Evolutionary conservation across 2,797 vertebrate genomes (phyloP).

Genomic region (Emydoidea blandingii): DNA sequence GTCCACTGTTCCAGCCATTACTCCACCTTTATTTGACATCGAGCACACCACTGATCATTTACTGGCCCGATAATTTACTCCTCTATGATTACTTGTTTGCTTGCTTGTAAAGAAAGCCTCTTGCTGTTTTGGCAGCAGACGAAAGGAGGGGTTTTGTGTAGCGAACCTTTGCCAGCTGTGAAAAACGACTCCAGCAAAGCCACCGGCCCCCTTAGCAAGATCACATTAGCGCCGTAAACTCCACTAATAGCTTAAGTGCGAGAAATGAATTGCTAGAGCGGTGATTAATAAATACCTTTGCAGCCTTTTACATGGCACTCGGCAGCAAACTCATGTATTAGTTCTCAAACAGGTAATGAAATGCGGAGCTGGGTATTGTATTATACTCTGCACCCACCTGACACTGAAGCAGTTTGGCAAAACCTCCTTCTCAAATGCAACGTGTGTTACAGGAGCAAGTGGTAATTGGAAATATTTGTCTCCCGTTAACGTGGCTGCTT

Average conservation of each 20-base stretch:
- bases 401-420: not conserved
- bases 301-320: accelerated
- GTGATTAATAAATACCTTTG: not conserved
- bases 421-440: not conserved
- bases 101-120: accelerated
- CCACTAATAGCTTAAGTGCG: not conserved
- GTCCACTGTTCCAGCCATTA: not conserved
- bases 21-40: not conserved
- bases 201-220: not conserved
- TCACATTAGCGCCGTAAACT: not conserved
- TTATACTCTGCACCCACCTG: accelerated
- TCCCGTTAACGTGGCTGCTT: not conserved
- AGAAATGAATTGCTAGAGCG: not conserved
- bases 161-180: not conserved
- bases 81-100: accelerated
- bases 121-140: not conserved
- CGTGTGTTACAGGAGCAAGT: accelerated
- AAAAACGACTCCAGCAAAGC: not conserved
- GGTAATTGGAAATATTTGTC: constrained; percentile 25
- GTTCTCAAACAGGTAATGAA: not conserved
- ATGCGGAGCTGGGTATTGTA: accelerated
- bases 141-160: not conserved
- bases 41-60: not conserved
- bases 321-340: accelerated
- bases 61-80: not conserved